A percentile compares a stretch with the other conserved stretches of the same genome.
These are phyloP conservation scores for Micromys minutus DNA, from an alignment of 2,113 vertebrate species.

Conservation along the genomic window DNA sequence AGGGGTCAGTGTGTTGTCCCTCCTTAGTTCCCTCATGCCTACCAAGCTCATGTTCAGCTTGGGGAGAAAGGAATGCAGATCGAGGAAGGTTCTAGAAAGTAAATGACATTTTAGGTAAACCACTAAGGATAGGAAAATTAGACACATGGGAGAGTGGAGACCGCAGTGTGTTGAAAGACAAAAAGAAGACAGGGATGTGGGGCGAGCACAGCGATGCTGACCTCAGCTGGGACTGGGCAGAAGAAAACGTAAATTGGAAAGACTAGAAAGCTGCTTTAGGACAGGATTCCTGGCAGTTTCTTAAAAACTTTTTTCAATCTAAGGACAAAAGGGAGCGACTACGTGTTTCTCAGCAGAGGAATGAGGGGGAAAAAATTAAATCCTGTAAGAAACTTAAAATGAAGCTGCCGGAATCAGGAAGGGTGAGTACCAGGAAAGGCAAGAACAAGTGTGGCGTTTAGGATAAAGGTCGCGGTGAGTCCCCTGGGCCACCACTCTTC, in stretches of 20 bases:
- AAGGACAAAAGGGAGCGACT: neutral
- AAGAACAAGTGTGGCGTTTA: neutral
- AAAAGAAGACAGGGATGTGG: neutral
- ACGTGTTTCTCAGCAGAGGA: neutral
- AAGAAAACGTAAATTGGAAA: neutral
- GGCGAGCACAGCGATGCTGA: too few species aligned
- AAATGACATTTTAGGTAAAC: neutral
- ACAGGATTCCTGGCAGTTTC: neutral
- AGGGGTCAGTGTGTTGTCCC: rapidly evolving
- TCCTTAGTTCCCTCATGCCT: neutral
- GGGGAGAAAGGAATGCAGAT: neutral
- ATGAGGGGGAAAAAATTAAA: neutral
- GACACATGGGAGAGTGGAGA: neutral
- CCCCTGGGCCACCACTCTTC: neutral
- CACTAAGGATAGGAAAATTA: neutral
- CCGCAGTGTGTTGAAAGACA: neutral
- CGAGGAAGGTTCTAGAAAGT: neutral
- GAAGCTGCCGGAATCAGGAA: neutral
- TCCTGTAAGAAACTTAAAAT: neutral
- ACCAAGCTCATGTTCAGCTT: neutral
- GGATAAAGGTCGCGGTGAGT: neutral
- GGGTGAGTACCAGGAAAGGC: neutral
- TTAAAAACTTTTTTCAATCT: neutral
- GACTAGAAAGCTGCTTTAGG: neutral
- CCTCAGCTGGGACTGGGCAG: neutral